Evolutionary conservation across 2,888 invertebrate genomes (phyloP).

Genomic region (Eupithecia exiguata): DNA sequence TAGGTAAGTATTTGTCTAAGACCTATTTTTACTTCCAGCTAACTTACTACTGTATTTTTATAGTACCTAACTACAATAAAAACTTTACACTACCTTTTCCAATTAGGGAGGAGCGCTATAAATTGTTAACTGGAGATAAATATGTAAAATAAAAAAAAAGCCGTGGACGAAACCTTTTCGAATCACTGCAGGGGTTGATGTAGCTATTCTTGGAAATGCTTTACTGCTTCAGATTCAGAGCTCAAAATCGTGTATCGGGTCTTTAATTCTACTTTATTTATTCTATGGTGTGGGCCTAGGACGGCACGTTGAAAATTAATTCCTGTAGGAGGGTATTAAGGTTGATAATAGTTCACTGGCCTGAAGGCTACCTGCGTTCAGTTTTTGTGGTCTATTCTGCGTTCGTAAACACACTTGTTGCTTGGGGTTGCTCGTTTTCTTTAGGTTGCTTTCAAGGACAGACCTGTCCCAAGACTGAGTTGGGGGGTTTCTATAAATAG

Average conservation of each 20-base stretch:
- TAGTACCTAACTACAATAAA: neutral
- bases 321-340: slow-evolving; percentile 67
- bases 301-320: slow-evolving; percentile 59
- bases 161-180: slow-evolving; percentile 60
- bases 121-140: slow-evolving; percentile 36
- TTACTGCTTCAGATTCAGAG: slow-evolving; percentile 54
- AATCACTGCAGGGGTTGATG: slow-evolving; percentile 74
- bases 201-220: slow-evolving; percentile 51
- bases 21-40: too few relatives aligned
- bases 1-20: too few relatives aligned
- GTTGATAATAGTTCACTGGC: slow-evolving; percentile 68
- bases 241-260: slow-evolving; percentile 60
- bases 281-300: slow-evolving; percentile 2
- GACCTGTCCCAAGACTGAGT: slow-evolving; percentile 40
- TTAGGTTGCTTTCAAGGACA: slow-evolving; percentile 52
- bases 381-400: slow-evolving; percentile 76
- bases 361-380: slow-evolving; percentile 70
- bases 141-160: slow-evolving; percentile 43
- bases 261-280: slow-evolving; percentile 43
- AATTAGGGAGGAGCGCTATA: slow-evolving; percentile 24
- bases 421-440: slow-evolving; percentile 70
- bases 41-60: too few relatives aligned
- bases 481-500: slow-evolving; percentile 25
- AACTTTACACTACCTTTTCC: slow-evolving; percentile 14
- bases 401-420: slow-evolving; percentile 81